phyloP scores from a whole-genome alignment of 2,113 vertebrate genomes.

The Ptilorrhoa leucosticta region DNA sequence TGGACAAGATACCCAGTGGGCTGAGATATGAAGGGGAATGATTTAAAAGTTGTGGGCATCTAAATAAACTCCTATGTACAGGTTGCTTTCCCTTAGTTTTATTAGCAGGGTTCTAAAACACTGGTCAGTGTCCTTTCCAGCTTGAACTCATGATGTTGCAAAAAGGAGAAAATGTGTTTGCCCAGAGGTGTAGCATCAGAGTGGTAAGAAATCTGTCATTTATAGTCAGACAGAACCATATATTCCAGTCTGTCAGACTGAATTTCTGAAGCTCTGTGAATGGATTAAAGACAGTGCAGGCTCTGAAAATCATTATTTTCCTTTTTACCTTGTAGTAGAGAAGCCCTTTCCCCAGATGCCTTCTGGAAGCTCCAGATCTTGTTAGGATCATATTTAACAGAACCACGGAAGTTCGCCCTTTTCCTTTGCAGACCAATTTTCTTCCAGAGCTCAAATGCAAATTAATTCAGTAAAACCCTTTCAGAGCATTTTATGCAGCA shows the following conservation, averaged over 20 bases:
- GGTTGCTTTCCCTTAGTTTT: slow-evolving; percentile 38
- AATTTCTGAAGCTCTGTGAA: not conserved
- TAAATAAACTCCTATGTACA: slow-evolving; percentile 70
- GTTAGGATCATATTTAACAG: not conserved
- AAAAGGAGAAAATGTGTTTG: not conserved
- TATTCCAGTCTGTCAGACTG: not conserved
- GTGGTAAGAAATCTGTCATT: not conserved
- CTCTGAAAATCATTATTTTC: not conserved
- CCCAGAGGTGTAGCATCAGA: not conserved
- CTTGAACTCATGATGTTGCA: not conserved
- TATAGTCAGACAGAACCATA: not conserved
- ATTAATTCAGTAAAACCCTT: not conserved
- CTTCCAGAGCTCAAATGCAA: not conserved
- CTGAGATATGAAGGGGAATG: slow-evolving; percentile 52
- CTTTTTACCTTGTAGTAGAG: not conserved
- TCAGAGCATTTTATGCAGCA: not conserved
- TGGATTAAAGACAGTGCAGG: not conserved
- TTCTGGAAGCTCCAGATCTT: not conserved
- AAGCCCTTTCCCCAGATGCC: not conserved
- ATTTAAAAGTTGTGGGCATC: slow-evolving; percentile 60
- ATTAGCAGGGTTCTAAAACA: not conserved
- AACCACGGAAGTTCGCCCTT: not conserved
- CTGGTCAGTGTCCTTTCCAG: not conserved
- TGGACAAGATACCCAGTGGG: slow-evolving; percentile 45
- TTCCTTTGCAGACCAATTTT: not conserved